Percentiles rank a stretch among this genome's conserved stretches.
Conservation (phyloP, 2,888 invertebrate species). For the Chironomus riparius region DNA sequence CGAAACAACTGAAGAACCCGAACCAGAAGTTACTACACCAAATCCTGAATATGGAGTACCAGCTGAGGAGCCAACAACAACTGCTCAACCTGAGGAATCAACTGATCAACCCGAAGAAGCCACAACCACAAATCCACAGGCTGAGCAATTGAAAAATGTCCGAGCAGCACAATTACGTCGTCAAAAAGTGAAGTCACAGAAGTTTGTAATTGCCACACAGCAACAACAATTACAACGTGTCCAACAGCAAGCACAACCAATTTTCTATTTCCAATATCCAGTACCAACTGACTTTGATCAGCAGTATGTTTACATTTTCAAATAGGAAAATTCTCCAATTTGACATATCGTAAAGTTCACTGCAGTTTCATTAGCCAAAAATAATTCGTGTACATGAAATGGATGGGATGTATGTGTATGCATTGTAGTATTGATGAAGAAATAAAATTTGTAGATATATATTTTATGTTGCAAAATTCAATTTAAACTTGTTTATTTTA, state of each 20-base stretch:
- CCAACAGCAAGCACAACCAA: slow-evolving; percentile 15
- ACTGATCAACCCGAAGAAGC: background rate
- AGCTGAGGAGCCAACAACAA: background rate
- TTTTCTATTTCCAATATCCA: slow-evolving; percentile 15
- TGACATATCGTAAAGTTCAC: background rate
- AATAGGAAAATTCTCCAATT: background rate
- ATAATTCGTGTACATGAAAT: background rate
- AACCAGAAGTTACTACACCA: background rate
- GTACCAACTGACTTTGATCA: background rate
- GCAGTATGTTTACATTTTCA: slow-evolving; percentile 12
- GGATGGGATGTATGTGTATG: too few relatives aligned
- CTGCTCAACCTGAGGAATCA: background rate
- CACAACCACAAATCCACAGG: background rate
- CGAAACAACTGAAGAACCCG: slow-evolving; percentile 1
- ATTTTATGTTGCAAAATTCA: too few relatives aligned
- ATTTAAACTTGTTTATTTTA: too few relatives aligned
- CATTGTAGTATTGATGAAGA: too few relatives aligned
- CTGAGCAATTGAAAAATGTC: slow-evolving; percentile 12
- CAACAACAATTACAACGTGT: background rate
- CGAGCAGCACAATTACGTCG: slow-evolving; percentile 17
- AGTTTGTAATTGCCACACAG: background rate
- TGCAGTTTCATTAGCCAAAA: background rate
- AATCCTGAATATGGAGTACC: slow-evolving; percentile 7
- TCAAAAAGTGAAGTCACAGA: background rate
- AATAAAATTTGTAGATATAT: too few relatives aligned